Evolutionary conservation across 2,888 invertebrate genomes (phyloP).

Genomic region (Phyto melanocephala): DNA sequence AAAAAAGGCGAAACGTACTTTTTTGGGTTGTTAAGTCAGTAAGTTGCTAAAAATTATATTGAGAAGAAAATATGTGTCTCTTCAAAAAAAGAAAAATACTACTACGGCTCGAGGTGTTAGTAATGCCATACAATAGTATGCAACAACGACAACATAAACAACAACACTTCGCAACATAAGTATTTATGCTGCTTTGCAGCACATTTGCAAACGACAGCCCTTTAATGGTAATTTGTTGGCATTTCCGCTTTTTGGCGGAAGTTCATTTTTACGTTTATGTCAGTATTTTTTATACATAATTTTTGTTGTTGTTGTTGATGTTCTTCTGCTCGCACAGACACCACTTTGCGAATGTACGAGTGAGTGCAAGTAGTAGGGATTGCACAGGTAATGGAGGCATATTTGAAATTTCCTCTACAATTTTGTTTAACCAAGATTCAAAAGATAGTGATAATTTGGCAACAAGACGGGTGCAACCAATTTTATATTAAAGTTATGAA

Average conservation of each 20-base stretch:
- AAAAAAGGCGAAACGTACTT: not conserved
- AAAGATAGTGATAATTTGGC: conserved; percentile 31
- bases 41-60: conserved; percentile 30
- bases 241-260: conserved; percentile 64
- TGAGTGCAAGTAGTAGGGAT: not conserved
- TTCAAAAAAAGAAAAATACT: not conserved
- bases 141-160: not conserved
- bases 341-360: not conserved
- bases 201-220: conserved; percentile 63
- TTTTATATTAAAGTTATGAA: not conserved
- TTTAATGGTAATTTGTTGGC: conserved; percentile 64
- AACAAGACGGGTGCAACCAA: conserved; percentile 4
- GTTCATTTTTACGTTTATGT: conserved; percentile 48
- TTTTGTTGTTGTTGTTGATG: conserved; percentile 1
- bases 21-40: conserved; percentile 44
- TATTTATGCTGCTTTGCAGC: conserved; percentile 36
- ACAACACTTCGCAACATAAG: not conserved
- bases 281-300: not conserved
- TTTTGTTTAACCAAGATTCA: conserved; percentile 14
- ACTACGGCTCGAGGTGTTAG: conserved; percentile 12
- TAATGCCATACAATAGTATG: not conserved
- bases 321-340: not conserved
- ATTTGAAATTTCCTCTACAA: conserved; percentile 54
- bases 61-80: conserved; percentile 31
- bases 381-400: conserved; percentile 41